Evolutionary conservation across 2,797 vertebrate genomes (phyloP), one percentile per base, ranked within the genome.

Genomic region (Onychomys leucogaster): DNA sequence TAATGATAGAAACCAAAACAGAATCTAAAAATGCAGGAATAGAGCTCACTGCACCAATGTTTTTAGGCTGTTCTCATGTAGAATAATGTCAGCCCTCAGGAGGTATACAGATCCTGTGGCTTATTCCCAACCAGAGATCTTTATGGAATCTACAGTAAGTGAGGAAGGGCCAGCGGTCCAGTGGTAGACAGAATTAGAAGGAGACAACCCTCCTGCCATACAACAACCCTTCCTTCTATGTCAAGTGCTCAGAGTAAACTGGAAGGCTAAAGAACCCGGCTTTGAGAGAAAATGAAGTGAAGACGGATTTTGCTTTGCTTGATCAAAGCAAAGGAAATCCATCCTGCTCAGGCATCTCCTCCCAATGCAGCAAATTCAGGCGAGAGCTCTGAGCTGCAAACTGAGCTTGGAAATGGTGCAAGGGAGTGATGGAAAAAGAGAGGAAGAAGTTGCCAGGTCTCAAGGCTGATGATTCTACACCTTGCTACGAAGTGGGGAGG

Each of bases 351-450:
- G 96, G 34, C 88, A 43, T 84, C 95, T 9, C 73, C 69, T 90
- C 96, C 84, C 93, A 78, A 96, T 96, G 96, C 97, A 96, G 97
- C 96, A 89, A 97, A 97, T 86, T 81, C 55, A 41, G 90, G 69
- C 27, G 90, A 43, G 92, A 95, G 94, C 95, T 90, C 71, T 5
- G 49, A 96, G 87, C 90, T 96, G 94, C 80, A 75, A 71, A 0
- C 0, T 63, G 77, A 89, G 89, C 91, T 84, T 37, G 0, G 81
- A 82, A 63, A 76, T 55, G 84, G 69, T 76, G 87, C 84, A 92
- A 95, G 88, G 97, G 34, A 69, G 97, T 71, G 87, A 10, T 0
- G 87, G 59, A 67, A 37, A 27, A 46, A 27, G 55, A 37, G 96
- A 17, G 0, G 85, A 93, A 93, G 81, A 95, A 94, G 71, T 32